These are phyloP conservation scores for Eristalis tenax DNA, from an alignment of 2,888 invertebrate species.

Conservation along the genomic window DNA sequence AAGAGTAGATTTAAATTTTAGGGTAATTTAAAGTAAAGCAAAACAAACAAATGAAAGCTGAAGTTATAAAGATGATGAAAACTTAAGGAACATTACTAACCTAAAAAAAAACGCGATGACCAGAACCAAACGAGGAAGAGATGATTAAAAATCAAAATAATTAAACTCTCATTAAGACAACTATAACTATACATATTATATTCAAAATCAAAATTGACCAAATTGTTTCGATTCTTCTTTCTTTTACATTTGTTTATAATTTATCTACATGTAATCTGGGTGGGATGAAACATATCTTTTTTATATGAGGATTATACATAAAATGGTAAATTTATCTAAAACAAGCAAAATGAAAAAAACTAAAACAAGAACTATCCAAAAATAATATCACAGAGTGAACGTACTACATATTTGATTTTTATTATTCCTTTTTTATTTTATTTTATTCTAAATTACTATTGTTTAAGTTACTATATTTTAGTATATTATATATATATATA, in stretches of 20 bases:
- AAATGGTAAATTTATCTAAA: slow-evolving; percentile 47
- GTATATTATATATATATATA: slow-evolving; percentile 17
- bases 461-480: slow-evolving; percentile 58
- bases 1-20: slow-evolving; percentile 57
- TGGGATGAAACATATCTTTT: slow-evolving; percentile 68
- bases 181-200: slow-evolving; percentile 47
- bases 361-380: slow-evolving; percentile 61
- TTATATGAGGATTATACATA: slow-evolving; percentile 57
- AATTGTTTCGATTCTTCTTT: slow-evolving; percentile 52
- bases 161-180: slow-evolving; percentile 54
- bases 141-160: slow-evolving; percentile 60
- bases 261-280: slow-evolving; percentile 46
- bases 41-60: slow-evolving; percentile 54
- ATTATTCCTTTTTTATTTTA: slow-evolving; percentile 47
- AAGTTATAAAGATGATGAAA: slow-evolving; percentile 42
- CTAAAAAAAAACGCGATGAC: slow-evolving; percentile 11
- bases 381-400: slow-evolving; percentile 66
- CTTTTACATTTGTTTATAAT: slow-evolving; percentile 37
- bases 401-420: slow-evolving; percentile 43
- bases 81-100: slow-evolving; percentile 51
- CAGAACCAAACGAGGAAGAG: slow-evolving; percentile 60
- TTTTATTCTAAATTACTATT: slow-evolving; percentile 41
- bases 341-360: slow-evolving; percentile 13
- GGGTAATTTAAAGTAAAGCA: slow-evolving; percentile 56
- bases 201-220: slow-evolving; percentile 51